phyloP scores from a whole-genome alignment of 2,888 invertebrate species.

The Antheraea assamensis region DNA sequence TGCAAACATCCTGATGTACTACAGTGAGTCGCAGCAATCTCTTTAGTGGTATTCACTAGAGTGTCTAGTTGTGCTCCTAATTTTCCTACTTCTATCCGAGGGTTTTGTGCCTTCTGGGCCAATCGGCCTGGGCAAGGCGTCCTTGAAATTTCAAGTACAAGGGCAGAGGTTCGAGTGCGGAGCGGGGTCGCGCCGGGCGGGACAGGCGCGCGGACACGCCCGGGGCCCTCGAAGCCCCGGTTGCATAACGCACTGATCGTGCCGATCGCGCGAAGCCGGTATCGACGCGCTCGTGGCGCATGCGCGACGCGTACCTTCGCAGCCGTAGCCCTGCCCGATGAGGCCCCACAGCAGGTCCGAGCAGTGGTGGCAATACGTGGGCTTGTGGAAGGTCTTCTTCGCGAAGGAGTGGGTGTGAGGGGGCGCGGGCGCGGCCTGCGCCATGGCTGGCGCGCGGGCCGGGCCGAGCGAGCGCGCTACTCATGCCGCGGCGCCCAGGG shows the following conservation, averaged over 20 bases:
- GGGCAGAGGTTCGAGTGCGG: constrained; percentile 34
- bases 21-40: background rate
- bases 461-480: constrained; percentile 79
- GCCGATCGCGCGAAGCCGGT: constrained; percentile 65
- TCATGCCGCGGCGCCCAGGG: constrained; percentile 82
- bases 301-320: constrained; percentile 94
- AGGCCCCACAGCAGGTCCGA: constrained; percentile 99
- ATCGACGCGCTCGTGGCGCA: constrained; percentile 75
- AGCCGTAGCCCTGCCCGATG: constrained; percentile 99
- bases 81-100: background rate
- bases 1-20: background rate
- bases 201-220: constrained; percentile 61
- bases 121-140: constrained; percentile 30
- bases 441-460: constrained; percentile 81
- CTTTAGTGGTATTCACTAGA: background rate
- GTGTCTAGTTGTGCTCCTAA: background rate
- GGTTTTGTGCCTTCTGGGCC: background rate
- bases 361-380: constrained; percentile 99
- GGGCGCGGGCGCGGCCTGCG: constrained; percentile 84
- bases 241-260: constrained; percentile 72
- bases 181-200: constrained; percentile 19
- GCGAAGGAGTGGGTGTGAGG: constrained; percentile 96
- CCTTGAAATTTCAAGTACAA: constrained; percentile 57
- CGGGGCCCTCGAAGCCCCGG: constrained; percentile 70
- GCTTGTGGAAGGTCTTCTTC: constrained; percentile 99